Evolutionary conservation across 2,888 invertebrate genomes (phyloP), one percentile per base, ranked within the genome.

Genomic region (Merodon equestris): DNA sequence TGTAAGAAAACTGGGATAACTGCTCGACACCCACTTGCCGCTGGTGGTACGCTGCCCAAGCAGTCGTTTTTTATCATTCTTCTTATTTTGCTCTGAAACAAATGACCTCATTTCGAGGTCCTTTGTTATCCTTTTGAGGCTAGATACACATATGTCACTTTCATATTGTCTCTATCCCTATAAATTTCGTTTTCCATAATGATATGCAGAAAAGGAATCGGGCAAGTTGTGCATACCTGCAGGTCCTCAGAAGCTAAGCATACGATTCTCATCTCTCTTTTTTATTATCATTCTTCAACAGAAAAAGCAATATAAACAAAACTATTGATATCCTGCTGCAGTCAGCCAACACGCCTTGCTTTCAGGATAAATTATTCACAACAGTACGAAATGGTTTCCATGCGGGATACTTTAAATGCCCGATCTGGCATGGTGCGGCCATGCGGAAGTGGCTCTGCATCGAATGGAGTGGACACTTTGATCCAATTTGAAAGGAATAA

Each of bases 51-150:
- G 3, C 27, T 27, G 2, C 7, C 2, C 2, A 27, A 27, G 7
- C 27, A 27, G 27, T n/a, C n/a, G 54, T 50, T 50, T 40, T 17
- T 36, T 45, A 13, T n/a, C n/a, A n/a, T n/a, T n/a, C n/a, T n/a
- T n/a, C 9, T n/a, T 38, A 34, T 40, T 5, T 40, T 19, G 14
- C 34, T 44, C 12, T n/a, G n/a, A n/a, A 51, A 34, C 34, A 63
- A 63, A 63, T 63, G 63, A 63, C 63, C 63, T 53, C 44, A 63
- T 63, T 63, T 63, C 18, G 36, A 44, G 44, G 36, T 34, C 17
- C 63, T 63, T 63, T 53, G 53, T 63, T 53, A 63, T 17, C 44
- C 60, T 18, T 60, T 53, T 53, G 45, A 45, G 45, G 40, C n/a
- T 40, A n/a, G 10, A 40, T 40, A 40, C 40, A 40, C 40, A 27